These are phyloP conservation scores for Barypeithes pellucidus DNA, from an alignment of 2,888 invertebrate species.

Conservation along the genomic window DNA sequence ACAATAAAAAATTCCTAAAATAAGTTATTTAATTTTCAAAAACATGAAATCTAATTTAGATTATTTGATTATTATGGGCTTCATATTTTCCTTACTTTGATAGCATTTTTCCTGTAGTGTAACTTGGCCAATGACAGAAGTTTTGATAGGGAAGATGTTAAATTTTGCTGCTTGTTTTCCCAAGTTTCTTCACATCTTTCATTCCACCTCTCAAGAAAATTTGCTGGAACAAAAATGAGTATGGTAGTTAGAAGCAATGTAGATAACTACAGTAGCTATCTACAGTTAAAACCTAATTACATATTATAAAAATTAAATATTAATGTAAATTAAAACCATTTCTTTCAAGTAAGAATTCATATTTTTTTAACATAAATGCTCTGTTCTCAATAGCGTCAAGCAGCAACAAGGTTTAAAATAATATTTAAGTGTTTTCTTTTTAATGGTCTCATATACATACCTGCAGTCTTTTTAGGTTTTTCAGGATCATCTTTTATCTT, in stretches of 20 bases:
- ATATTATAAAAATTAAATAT: too few species aligned
- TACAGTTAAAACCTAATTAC: too few species aligned
- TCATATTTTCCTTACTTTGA: constrained; percentile 59
- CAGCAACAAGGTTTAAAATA: too few species aligned
- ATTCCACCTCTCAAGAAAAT: constrained; percentile 53
- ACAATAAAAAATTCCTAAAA: neutral
- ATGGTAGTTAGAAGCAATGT: neutral
- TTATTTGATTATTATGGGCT: constrained; percentile 1
- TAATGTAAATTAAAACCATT: too few species aligned
- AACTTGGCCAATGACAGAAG: constrained; percentile 74
- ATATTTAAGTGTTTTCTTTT: neutral
- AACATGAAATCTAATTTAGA: neutral
- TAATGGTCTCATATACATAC: neutral
- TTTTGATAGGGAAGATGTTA: constrained; percentile 71
- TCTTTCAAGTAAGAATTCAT: too few species aligned
- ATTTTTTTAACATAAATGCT: too few species aligned
- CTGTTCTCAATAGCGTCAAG: too few species aligned
- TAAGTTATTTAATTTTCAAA: too few species aligned
- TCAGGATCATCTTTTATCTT: constrained; percentile 54
- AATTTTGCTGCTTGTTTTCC: constrained; percentile 52
- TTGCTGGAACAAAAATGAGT: constrained; percentile 28
- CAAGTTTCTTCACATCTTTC: constrained; percentile 41
- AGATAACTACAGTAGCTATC: too few species aligned
- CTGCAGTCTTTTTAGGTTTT: constrained; percentile 39
- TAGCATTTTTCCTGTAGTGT: constrained; percentile 67